A percentile compares a stretch with the other conserved stretches of the same genome.
phyloP scores from a whole-genome alignment of 2,113 vertebrate species.

The Chlamydotis undulata region DNA sequence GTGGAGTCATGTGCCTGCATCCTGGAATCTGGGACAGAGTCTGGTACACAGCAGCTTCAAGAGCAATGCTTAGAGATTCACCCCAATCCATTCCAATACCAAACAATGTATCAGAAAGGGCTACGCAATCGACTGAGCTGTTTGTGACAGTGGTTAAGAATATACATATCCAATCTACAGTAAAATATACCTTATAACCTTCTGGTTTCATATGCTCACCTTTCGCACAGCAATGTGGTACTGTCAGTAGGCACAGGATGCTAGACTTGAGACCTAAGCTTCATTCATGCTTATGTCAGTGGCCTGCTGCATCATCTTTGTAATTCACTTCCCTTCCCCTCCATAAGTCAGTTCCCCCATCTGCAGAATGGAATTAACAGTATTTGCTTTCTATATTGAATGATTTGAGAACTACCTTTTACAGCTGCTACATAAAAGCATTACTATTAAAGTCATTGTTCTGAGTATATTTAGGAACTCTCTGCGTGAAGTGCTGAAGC shows the following conservation, averaged over 20 bases:
- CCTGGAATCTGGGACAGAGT: neutral
- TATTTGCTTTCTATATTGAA: neutral
- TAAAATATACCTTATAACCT: neutral
- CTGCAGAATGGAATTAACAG: neutral
- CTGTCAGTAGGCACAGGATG: neutral
- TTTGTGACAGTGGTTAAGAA: neutral
- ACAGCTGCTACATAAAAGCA: neutral
- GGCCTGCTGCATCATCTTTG: neutral
- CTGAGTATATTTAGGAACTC: conserved; percentile 22
- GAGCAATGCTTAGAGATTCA: neutral
- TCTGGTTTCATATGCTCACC: neutral
- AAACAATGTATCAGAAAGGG: neutral
- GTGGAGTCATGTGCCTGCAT: neutral
- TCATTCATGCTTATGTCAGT: neutral
- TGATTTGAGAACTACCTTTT: neutral
- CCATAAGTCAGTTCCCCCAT: neutral
- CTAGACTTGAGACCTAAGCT: neutral
- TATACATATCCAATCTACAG: neutral
- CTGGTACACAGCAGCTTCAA: neutral
- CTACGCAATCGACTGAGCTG: neutral
- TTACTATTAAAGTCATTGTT: conserved; percentile 5
- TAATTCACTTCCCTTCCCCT: neutral
- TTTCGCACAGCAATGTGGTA: neutral
- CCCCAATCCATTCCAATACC: neutral
- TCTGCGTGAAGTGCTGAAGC: conserved; percentile 7